Percentiles rank a stretch among this genome's conserved stretches.
Conservation (phyloP, 1,140 invertebrate species). For the Meloidogyne floridensis region DNA sequence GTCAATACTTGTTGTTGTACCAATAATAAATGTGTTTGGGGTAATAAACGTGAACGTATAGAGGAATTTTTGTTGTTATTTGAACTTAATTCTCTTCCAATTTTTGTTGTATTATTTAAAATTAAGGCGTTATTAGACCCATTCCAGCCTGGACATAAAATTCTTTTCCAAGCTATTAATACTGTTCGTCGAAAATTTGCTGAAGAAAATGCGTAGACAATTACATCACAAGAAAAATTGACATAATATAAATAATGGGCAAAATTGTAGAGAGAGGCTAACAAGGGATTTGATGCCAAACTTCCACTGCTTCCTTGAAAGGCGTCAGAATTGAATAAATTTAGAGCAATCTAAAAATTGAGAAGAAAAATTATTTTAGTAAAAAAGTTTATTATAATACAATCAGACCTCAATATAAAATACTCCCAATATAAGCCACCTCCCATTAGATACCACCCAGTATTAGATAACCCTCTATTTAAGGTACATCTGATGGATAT, state of each 20-base stretch:
- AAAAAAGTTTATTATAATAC: too few relatives aligned
- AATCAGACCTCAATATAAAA: too few relatives aligned
- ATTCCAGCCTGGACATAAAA: slow-evolving; percentile 48
- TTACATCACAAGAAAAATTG: slow-evolving; percentile 62
- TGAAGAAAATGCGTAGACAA: slow-evolving; percentile 65
- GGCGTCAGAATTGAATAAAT: slow-evolving; percentile 48
- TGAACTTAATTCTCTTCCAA: neutral
- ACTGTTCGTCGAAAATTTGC: slow-evolving; percentile 63
- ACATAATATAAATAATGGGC: slow-evolving; percentile 65
- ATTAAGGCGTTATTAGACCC: neutral
- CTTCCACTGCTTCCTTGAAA: slow-evolving; percentile 43
- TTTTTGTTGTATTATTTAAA: slow-evolving; percentile 10
- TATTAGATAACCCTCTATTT: too few relatives aligned
- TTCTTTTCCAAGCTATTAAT: slow-evolving; percentile 50
- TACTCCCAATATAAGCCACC: too few relatives aligned
- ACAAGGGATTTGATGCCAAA: slow-evolving; percentile 34
- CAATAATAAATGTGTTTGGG: neutral
- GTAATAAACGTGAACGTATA: neutral
- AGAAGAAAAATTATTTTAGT: neutral
- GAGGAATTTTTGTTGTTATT: neutral
- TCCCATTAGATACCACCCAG: too few relatives aligned
- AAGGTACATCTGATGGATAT: too few relatives aligned
- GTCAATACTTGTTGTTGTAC: too few relatives aligned
- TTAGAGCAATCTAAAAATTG: slow-evolving; percentile 35
- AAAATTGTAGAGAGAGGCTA: slow-evolving; percentile 55